Percentiles rank a stretch among this genome's conserved stretches.
phyloP scores from a whole-genome alignment of 2,888 invertebrate species.

The Ichneumon xanthorius region DNA sequence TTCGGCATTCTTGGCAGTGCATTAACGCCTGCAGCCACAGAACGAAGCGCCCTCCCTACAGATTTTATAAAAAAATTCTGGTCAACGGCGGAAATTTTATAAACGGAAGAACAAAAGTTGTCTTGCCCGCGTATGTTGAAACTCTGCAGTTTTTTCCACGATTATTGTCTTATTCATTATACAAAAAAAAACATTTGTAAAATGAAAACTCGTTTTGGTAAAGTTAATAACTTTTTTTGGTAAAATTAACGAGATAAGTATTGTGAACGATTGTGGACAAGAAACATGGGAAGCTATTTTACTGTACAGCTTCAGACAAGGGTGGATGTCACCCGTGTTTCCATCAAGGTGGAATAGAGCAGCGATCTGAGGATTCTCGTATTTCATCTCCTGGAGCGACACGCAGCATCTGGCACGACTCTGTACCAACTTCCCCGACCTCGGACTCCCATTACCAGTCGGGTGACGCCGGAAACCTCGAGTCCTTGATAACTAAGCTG shows the following conservation, averaged over 20 bases:
- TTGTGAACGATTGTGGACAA: too few relatives aligned
- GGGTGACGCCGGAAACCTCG: background rate
- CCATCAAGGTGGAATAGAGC: background rate
- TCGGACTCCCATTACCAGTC: slow-evolving; percentile 1
- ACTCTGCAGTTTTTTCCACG: too few relatives aligned
- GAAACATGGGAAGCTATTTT: too few relatives aligned
- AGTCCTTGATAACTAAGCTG: slow-evolving; percentile 18
- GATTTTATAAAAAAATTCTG: background rate
- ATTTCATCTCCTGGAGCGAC: background rate
- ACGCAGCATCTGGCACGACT: background rate
- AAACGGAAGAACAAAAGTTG: too few relatives aligned
- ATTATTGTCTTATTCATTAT: too few relatives aligned
- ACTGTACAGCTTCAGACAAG: background rate
- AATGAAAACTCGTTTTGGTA: too few relatives aligned
- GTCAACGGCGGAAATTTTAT: background rate
- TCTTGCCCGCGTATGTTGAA: too few relatives aligned
- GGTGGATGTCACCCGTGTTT: background rate
- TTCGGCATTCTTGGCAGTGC: background rate
- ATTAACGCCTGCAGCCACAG: background rate
- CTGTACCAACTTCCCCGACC: background rate
- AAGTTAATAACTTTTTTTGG: too few relatives aligned
- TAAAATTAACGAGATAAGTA: too few relatives aligned
- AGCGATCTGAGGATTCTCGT: background rate
- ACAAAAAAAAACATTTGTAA: background rate
- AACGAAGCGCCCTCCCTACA: background rate